Base-by-base conservation (phyloP, 92 coral and sea anemone species). In the Pocillopora grandis region DNA sequence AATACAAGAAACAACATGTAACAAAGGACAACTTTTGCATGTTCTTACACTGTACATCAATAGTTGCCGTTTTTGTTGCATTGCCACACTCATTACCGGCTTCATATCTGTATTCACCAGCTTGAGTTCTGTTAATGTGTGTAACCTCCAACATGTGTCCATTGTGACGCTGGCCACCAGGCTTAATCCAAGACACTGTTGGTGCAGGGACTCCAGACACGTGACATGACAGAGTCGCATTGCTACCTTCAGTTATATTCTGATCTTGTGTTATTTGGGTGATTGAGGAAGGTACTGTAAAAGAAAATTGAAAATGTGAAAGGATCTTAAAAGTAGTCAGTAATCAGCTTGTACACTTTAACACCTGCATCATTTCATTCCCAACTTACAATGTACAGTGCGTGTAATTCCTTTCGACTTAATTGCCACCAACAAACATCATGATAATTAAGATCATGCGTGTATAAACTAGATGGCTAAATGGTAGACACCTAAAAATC, bases 41-140 rank as follows among this genome's bases (percentile, higher is more conserved):
- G 27, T 23, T 23, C 77, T 74, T 58, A 63, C 88, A 79, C 62
- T 70, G 88, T n/a, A 85, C 79, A 70, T 21, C 52, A 42, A 80
- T 23, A 4, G 2, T 68, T 67, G 61, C 33, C 12, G 69, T 17
- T 19, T 66, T 19, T 27, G 70, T 48, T 13, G 85, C 78, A 76
- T 74, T 78, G n/a, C 79, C 71, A 27, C 71, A 71, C 33, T 58
- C 58, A 9, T 80, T 62, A 20, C 67, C 55, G 33, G 88, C 88
- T 58, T 85, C 71, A 69, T 84, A 85, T 64, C 58, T 77, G 88
- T 85, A 23, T 23, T 23, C 27, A 23, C 27, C 27, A 23, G 27
- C 27, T 23, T 23, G 27, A 23, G 27, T 23, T 0, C 27, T 23
- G 27, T 23, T 23, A 23, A 23, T 23, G 27, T 23, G 27, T 23